Percentiles rank a stretch among this genome's conserved stretches.
phyloP scores from a whole-genome alignment of 2,113 vertebrate genomes.

The Petrocephalus zakoni region DNA sequence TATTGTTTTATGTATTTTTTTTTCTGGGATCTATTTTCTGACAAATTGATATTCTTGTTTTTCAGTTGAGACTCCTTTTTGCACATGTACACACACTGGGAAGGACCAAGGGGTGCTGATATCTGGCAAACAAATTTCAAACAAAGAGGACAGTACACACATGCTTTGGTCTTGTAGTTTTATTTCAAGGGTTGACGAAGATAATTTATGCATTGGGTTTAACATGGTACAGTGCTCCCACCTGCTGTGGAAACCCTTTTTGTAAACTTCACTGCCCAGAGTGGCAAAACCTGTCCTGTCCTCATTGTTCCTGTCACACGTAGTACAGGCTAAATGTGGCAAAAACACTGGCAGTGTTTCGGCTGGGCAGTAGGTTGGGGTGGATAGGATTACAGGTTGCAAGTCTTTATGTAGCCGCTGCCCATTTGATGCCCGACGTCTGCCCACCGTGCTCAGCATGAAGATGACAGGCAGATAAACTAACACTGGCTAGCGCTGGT shows the following conservation, averaged over 20 bases:
- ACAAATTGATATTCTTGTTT: neutral
- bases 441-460: neutral
- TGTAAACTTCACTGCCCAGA: neutral
- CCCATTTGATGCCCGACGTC: neutral
- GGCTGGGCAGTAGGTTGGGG: too few relatives aligned
- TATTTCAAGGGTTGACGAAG: neutral
- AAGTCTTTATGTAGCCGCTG: neutral
- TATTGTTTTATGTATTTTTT: neutral
- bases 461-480: neutral
- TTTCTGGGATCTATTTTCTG: neutral
- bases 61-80: neutral
- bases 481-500: neutral
- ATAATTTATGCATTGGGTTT: neutral
- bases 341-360: neutral
- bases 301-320: neutral
- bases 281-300: neutral
- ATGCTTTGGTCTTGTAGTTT: neutral
- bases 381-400: too few relatives aligned
- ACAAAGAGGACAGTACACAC: neutral
- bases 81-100: neutral
- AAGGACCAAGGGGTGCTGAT: neutral
- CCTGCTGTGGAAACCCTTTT: neutral
- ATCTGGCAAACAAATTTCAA: neutral
- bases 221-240: neutral
- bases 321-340: neutral